Conservation (phyloP, 2,113 vertebrate genomes). For the Marmota monax region DNA sequence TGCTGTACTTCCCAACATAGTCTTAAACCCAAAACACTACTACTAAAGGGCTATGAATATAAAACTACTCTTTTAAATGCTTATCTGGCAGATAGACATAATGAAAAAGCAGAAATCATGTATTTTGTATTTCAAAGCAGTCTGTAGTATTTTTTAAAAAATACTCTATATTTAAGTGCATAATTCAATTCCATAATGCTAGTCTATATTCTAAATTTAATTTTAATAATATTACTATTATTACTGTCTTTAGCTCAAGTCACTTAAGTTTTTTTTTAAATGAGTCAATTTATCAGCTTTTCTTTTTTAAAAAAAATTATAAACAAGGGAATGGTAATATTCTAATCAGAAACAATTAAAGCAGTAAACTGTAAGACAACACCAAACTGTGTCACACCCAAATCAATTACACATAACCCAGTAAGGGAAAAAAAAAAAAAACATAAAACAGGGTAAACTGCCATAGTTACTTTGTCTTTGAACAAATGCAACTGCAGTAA, state of each 20-base stretch:
- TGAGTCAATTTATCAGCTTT: neutral
- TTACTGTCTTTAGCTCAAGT: constrained; percentile 17
- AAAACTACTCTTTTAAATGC: neutral
- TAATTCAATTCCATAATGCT: neutral
- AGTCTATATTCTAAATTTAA: constrained; percentile 7
- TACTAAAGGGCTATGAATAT: neutral
- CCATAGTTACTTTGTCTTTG: constrained; percentile 31
- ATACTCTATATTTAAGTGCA: neutral
- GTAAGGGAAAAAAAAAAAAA: neutral
- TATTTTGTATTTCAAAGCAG: neutral
- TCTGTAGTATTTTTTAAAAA: neutral
- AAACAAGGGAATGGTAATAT: no score
- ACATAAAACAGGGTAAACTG: neutral
- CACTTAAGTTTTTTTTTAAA: neutral
- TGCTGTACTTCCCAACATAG: constrained; percentile 17
- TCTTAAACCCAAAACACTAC: constrained; percentile 15
- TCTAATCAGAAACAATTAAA: no score
- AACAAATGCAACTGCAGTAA: constrained; percentile 17
- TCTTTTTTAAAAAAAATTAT: neutral
- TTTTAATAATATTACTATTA: constrained; percentile 28
- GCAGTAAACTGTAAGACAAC: neutral
- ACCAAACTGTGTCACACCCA: neutral
- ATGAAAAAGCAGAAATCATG: neutral
- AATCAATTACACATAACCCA: constrained; percentile 19
- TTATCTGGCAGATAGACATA: constrained; percentile 16